These are phyloP conservation scores for Poeciliopsis turneri DNA, from an alignment of 2,797 vertebrate genomes.

Conservation along the genomic window DNA sequence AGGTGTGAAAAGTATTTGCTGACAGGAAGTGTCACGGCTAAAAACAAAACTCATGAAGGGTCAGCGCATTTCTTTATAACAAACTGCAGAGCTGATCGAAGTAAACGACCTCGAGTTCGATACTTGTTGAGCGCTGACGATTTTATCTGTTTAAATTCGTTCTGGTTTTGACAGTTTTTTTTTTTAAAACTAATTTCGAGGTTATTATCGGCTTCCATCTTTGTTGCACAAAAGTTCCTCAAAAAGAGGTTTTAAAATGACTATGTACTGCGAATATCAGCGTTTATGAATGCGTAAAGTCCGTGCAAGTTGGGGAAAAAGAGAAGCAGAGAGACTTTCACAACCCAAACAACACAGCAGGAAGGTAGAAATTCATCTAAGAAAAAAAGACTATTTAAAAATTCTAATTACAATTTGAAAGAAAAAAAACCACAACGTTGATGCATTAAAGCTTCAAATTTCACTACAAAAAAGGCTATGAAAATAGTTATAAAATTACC, in stretches of 20 bases:
- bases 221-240: background rate
- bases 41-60: background rate
- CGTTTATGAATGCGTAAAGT: background rate
- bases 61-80: background rate
- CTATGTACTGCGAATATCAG: background rate
- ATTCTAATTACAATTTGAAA: background rate
- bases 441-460: background rate
- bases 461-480: background rate
- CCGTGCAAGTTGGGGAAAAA: background rate
- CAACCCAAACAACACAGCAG: background rate
- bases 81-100: background rate
- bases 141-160: background rate
- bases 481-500: background rate
- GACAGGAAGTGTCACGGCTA: slow-evolving; percentile 33
- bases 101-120: background rate
- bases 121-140: background rate
- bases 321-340: background rate
- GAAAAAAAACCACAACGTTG: background rate
- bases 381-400: background rate
- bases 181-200: background rate
- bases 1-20: background rate
- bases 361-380: background rate
- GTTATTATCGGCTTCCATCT: background rate
- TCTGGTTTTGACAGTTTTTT: background rate
- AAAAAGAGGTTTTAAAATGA: background rate